phyloP scores from a whole-genome alignment of 92 coral and sea anemone species.

The Nematostella vectensis region DNA sequence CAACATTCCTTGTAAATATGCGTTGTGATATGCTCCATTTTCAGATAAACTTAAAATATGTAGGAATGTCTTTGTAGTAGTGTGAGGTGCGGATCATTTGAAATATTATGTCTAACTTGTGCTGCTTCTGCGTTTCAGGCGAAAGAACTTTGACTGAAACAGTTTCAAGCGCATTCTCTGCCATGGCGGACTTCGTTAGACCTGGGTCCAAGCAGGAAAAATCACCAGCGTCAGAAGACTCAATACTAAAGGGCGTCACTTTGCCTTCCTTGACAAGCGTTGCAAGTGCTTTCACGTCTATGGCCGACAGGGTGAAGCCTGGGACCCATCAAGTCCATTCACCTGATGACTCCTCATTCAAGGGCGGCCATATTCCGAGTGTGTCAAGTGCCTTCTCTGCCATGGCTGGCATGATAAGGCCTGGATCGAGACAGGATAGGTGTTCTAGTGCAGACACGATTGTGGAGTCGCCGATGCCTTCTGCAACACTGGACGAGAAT shows the following conservation, averaged over 20 bases:
- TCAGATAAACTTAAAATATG: too few relatives aligned
- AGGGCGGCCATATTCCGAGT: too few relatives aligned
- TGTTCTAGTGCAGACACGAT: too few relatives aligned
- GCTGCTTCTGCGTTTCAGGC: too few relatives aligned
- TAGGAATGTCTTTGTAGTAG: too few relatives aligned
- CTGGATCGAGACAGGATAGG: too few relatives aligned
- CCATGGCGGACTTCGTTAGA: conserved; percentile 54
- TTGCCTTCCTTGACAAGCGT: conserved; percentile 24
- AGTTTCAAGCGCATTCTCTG: conserved; percentile 58
- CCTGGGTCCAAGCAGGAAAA: conserved; percentile 40
- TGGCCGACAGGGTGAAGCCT: conserved; percentile 58
- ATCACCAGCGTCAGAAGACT: neutral
- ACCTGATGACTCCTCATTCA: neutral
- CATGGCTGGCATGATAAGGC: neutral
- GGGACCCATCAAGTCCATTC: conserved; percentile 23
- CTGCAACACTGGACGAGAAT: conserved; percentile 51
- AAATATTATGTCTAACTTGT: too few relatives aligned
- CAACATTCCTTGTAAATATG: too few relatives aligned
- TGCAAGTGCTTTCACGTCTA: conserved; percentile 51
- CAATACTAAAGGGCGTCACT: neutral
- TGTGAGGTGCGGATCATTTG: too few relatives aligned
- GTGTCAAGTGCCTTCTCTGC: too few relatives aligned
- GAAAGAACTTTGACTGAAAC: conserved; percentile 57
- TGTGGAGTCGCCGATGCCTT: neutral
- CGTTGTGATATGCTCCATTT: too few relatives aligned